Evolutionary conservation across 30 jellyfish, hydroid and myxozoan genomes (phyloP).

Genomic region (Cassiopea andromeda): DNA sequence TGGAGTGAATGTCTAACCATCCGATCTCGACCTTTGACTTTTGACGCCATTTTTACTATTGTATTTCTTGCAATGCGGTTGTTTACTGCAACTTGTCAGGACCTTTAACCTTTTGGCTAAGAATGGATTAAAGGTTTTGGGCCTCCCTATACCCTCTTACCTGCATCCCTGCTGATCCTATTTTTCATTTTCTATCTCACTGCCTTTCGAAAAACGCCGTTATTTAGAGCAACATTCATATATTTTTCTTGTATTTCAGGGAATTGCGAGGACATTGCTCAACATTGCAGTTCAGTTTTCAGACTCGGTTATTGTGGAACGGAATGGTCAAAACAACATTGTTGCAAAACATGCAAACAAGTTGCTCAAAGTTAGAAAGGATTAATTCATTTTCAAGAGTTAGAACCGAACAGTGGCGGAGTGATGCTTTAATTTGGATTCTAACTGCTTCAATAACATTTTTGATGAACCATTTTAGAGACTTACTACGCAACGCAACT

Average conservation of each 20-base stretch:
- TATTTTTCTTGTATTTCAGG: conserved; percentile 24
- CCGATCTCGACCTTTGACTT: too few relatives aligned
- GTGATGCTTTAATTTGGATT: neutral
- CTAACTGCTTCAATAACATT: neutral
- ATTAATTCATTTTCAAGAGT: neutral
- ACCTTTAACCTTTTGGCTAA: too few relatives aligned
- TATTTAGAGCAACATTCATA: neutral
- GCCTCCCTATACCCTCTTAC: neutral
- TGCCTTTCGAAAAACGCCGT: neutral
- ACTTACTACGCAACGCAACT: neutral
- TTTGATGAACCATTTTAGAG: neutral
- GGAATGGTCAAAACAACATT: conserved; percentile 45
- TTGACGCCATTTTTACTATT: too few relatives aligned
- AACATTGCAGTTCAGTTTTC: conserved; percentile 33
- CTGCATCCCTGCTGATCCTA: neutral
- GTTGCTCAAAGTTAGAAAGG: neutral
- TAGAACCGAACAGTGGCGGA: neutral
- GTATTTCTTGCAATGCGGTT: too few relatives aligned
- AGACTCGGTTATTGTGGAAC: conserved; percentile 65
- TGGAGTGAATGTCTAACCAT: too few relatives aligned
- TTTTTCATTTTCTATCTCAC: too few relatives aligned
- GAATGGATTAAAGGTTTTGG: too few relatives aligned
- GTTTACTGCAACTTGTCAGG: too few relatives aligned
- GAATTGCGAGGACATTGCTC: conserved; percentile 39
- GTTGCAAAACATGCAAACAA: conserved; percentile 48